These are phyloP conservation scores for Lathamus discolor DNA, from an alignment of 2,113 vertebrate genomes.

Conservation along the genomic window DNA sequence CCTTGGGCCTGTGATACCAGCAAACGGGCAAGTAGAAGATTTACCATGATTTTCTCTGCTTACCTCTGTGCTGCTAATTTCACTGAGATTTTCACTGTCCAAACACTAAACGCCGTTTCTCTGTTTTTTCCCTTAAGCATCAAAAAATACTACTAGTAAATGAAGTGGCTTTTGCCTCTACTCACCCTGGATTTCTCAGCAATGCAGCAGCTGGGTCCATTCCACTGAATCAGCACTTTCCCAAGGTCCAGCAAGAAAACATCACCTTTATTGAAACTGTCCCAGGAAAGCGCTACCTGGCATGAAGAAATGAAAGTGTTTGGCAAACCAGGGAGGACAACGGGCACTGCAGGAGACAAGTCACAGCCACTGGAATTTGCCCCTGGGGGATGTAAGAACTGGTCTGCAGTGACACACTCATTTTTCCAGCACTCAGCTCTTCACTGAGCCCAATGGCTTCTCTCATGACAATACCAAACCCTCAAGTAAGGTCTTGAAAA, in stretches of 20 bases:
- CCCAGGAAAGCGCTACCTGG: conserved; percentile 88
- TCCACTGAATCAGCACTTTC: conserved; percentile 91
- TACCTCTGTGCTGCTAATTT: neutral
- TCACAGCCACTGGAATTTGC: neutral
- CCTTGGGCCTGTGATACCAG: neutral
- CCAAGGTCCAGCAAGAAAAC: conserved; percentile 89
- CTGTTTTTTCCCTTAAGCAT: neutral
- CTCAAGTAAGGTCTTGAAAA: neutral
- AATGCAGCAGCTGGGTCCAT: conserved; percentile 85
- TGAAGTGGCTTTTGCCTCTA: neutral
- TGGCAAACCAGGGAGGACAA: neutral
- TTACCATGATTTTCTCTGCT: neutral
- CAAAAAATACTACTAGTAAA: neutral
- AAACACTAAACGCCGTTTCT: neutral
- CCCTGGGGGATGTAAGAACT: neutral
- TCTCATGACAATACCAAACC: neutral
- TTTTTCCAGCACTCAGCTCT: neutral
- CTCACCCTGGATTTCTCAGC: conserved; percentile 86
- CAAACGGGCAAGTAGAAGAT: neutral
- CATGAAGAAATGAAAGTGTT: neutral
- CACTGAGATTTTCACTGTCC: neutral
- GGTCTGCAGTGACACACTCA: neutral
- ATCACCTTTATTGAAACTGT: conserved; percentile 88
- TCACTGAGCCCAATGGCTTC: neutral
- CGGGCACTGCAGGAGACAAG: neutral